A percentile compares a stretch with the other conserved stretches of the same genome.
phyloP scores from a whole-genome alignment of 30 jellyfish, hydroid and myxozoan genomes.

The Aurelia coerulea region DNA sequence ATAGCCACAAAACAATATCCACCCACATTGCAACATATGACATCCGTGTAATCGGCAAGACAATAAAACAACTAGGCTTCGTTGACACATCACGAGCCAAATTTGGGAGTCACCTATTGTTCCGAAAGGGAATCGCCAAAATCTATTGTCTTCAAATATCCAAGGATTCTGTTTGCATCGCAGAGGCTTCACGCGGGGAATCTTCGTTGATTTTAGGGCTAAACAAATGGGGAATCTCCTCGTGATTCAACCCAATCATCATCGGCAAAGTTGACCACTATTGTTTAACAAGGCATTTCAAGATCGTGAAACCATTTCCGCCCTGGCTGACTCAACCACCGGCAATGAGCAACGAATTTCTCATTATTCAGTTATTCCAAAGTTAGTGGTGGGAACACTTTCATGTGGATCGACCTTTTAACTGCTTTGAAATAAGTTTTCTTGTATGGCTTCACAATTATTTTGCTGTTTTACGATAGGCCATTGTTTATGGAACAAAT shows the following conservation, averaged over 20 bases:
- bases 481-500: too few species aligned
- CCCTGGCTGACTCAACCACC: conserved; percentile 62
- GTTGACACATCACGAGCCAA: conserved; percentile 91
- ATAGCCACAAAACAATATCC: conserved; percentile 70
- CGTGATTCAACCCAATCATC: conserved; percentile 40
- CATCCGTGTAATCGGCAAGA: conserved; percentile 66
- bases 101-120: conserved; percentile 80
- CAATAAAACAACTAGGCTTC: conserved; percentile 60
- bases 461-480: too few species aligned
- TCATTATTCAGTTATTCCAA: conserved; percentile 38
- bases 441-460: too few species aligned
- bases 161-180: conserved; percentile 1
- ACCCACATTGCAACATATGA: conserved; percentile 87
- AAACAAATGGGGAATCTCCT: conserved; percentile 55
- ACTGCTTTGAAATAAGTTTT: too few species aligned
- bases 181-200: conserved; percentile 12
- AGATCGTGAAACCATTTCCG: conserved; percentile 69
- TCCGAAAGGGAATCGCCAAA: conserved; percentile 42
- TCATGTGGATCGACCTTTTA: neutral
- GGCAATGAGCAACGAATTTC: conserved; percentile 57
- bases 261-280: conserved; percentile 25
- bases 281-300: conserved; percentile 53
- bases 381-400: too few species aligned
- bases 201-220: conserved; percentile 7
- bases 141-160: neutral